Evolutionary conservation across 2,888 invertebrate species (phyloP), one percentile per base, ranked within the genome.

Genomic region (Marronus borbonicus): DNA sequence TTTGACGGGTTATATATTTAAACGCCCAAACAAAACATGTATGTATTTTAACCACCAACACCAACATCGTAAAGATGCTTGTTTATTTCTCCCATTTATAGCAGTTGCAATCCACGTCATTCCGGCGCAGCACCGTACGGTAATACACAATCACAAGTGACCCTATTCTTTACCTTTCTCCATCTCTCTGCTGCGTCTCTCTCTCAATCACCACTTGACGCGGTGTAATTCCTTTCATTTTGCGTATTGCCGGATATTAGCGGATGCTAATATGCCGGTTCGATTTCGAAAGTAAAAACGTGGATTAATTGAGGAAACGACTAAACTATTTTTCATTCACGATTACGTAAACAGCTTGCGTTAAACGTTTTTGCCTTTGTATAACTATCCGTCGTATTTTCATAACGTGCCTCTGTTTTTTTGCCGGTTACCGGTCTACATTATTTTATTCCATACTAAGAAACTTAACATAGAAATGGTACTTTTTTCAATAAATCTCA

Each of bases 231-330:
- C 58, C 72, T 72, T 72, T 72, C 72, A 31, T 66, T 24, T 68
- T 69, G 28, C 31, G 14, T 52, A 31, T 52, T 72, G 39, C 58
- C 72, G 72, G 72, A 72, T 72, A 58, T 72, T 72, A 50, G 49
- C 49, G 49, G 10, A 28, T 68, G 50, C 28, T 49, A 58, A 69
- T 69, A 69, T 52, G 20, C 58, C 36, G 72, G 20, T 39, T n/a
- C 58, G 58, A 72, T 36, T 72, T 58, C 36, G 72, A 72, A 72
- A 72, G 72, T 72, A 72, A 72, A 72, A 72, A 72, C 72, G 28
- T 12, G 17, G 58, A 58, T 72, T 72, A 72, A 72, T 72, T 72
- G 72, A 72, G 72, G 72, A 72, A 72, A 60, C 58, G 72, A 58
- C 39, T 72, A 72, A 36, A 17, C 10, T 20, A 55, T 70, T 72